Evolutionary conservation across 2,888 invertebrate genomes (phyloP), one percentile per base, ranked within the genome.

Genomic region (Phlogophora meticulosa): DNA sequence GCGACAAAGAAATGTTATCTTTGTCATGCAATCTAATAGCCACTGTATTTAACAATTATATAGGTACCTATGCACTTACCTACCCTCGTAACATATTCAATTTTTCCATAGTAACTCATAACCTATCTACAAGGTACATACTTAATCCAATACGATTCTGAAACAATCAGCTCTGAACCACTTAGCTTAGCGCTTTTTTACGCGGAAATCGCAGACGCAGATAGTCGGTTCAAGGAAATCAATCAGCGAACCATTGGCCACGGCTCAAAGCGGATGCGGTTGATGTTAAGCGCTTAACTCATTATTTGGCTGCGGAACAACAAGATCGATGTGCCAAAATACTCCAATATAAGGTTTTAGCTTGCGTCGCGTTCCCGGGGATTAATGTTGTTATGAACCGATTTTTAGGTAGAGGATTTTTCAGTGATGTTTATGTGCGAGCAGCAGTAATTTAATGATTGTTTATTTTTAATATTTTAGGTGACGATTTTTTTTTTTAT

Each of bases 221-320:
- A 64, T 32, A 49, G 45, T 64, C 62, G 70, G 66, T 81, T 80
- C 53, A 56, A 79, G 79, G 81, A 83, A 90, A 90, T 91, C 88
- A 91, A 92, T 91, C 89, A 88, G 73, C 69, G 51, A 79, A 78
- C 79, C 78, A 82, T 85, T 90, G 90, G 89, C 85, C 77, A 65
- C 62, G 79, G 81, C 77, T 87, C 88, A 87, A 87, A 88, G 82
- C 89, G 90, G 91, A 90, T 87, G 85, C 85, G 83, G 84, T 81
- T 78, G 86, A 87, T 89, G 87, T 86, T 88, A 88, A 90, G 85
- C 88, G 87, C 90, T 92, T 91, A 90, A 89, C 87, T 87, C 84
- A 88, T 90, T 90, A 90, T 85, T 87, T 84, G 81, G 84, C 82
- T 81, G 76, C 76, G 76, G 78, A 81, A 77, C 84, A 86, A 85